Base-by-base conservation (phyloP, 2,888 invertebrate species). In the Crossocerus cetratus region DNA sequence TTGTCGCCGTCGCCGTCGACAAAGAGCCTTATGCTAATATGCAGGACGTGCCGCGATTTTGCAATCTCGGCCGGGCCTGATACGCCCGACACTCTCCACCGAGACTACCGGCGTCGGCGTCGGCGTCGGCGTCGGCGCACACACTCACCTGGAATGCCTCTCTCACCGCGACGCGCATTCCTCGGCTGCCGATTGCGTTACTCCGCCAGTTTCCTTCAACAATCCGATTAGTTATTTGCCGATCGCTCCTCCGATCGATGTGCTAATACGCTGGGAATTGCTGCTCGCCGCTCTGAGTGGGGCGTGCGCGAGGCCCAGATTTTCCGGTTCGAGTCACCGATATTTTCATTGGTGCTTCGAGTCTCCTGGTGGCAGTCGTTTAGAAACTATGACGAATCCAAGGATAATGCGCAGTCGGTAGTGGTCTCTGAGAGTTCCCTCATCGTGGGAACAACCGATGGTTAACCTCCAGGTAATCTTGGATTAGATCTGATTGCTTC, bases 1-100 rank as follows among this genome's bases (percentile, higher is more conserved):
- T n/a, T n/a, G 8, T 3, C 32, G 68, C 54, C 67, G 68, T 69
- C 63, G 65, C 44, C 59, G 62, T 65, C 73, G 72, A 80, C 80
- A 80, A 80, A 80, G 72, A 80, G 75, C 11, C 62, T 68, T 75
- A 80, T 80, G 80, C 55, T 72, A 77, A 80, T 80, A 61, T 44
- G 18, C n/a, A 32, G 14, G 32, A 80, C 80, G 80, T 80, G 77
- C 64, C 3, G 62, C 54, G 80, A 76, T 80, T 80, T 72, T 43
- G 69, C 77, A 77, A 80, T 65, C 54, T 75, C 75, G 43, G 57
- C 45, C 32, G 32, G 32, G 32, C 32, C 32, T 56, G 61, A 32
- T 14, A 32, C 57, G 22, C 58, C 42, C 14, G 49, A 74, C 73
- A 67, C 77, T 59, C 58, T 76, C 65, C 66, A 74, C 74, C 64